Evolutionary conservation across 2,797 vertebrate genomes (phyloP), one percentile per base, ranked within the genome.

Genomic region (Sebastolobus altivelis): DNA sequence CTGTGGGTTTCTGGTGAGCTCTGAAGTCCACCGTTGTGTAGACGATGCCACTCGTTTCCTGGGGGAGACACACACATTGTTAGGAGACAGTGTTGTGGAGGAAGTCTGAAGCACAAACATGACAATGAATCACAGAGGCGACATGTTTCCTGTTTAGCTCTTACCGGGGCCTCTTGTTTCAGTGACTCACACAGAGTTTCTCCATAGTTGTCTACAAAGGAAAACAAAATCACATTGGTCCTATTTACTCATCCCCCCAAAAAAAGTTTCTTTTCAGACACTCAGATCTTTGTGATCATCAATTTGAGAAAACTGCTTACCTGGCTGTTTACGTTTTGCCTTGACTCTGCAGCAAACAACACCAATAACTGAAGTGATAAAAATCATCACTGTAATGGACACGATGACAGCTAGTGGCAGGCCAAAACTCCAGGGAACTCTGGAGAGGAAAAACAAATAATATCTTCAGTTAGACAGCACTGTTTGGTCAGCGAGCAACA

Each of bases 11-110:
- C 73, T 84, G 77, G 62, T 84, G 75, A 52, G 75, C 80, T 62
- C 71, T 91, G 79, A 96, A 96, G 72, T 94, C 82, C 83, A 96
- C 93, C 7, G 92, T 88, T 22, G 92, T 91, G 92, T 96, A 96
- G 79, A 95, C 69, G 3, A 94, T 54, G 18, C 80, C 29, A 2
- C 80, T 79, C 14, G 13, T 77, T 52, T 95, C 94, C 89, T 96
- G 77, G 9, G 70, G 61, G 43, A 79, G 46, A 83, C 79, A 84
- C 55, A 68, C 14, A 49, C 16, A n/a, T 29, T 43, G 27, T 84
- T 33, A 81, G 58, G 62, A 80, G 65, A 79, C 27, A 20, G 13
- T 4, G 22, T 27, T 35, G 22, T 10, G 59, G 74, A 87, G 77
- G 86, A 88, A 89, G 84, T 82, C 46, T 74, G 38, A 37, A 75